phyloP scores from a whole-genome alignment of 1,140 invertebrate species.

The Ceratoteleas bidentatus region DNA sequence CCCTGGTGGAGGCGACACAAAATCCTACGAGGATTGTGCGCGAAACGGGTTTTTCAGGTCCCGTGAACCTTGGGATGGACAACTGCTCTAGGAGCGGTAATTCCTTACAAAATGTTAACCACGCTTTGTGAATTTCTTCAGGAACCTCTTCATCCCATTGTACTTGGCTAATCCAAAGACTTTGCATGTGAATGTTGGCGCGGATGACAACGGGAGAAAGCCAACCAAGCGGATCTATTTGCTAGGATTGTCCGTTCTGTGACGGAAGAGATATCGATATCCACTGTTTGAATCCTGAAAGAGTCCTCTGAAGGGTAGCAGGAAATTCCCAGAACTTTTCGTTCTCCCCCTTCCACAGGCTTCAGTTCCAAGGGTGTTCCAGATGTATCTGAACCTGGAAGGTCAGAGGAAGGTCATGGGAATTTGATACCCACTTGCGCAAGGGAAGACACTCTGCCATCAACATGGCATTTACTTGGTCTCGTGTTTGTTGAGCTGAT shows the following conservation, averaged over 20 bases:
- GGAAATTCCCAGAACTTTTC: not conserved
- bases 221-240: conserved; percentile 44
- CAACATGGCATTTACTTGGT: not conserved
- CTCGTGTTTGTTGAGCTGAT: not conserved
- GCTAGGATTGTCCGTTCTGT: conserved; percentile 57
- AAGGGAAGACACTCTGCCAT: not conserved
- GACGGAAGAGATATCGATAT: not conserved
- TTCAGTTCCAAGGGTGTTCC: not conserved
- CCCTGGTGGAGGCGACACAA: too few relatives aligned
- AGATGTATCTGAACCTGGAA: not conserved
- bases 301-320: not conserved
- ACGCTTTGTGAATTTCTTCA: not conserved
- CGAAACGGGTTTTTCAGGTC: too few relatives aligned
- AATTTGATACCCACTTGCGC: not conserved
- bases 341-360: not conserved
- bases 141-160: not conserved
- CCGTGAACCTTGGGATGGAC: not conserved
- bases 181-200: conserved; percentile 63
- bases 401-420: not conserved
- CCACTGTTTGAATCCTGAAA: not conserved
- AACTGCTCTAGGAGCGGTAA: too few relatives aligned
- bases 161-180: not conserved
- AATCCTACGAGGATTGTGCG: too few relatives aligned
- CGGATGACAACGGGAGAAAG: conserved; percentile 54
- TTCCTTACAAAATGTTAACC: not conserved